Evolutionary conservation across 1,140 invertebrate genomes (phyloP).

Genomic region (Drosophila serrata): DNA sequence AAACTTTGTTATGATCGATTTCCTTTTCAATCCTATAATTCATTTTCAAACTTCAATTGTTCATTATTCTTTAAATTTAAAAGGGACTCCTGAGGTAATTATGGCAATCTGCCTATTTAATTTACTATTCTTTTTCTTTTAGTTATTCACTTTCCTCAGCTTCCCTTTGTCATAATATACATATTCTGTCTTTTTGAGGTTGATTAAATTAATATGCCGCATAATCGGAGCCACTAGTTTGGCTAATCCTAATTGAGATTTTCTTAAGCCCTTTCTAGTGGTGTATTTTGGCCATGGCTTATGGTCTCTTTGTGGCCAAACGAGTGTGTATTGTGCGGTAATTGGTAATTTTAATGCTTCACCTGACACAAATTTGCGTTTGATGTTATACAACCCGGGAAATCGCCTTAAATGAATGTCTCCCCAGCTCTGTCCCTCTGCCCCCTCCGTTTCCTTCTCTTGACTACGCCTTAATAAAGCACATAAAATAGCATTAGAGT

Average conservation of each 20-base stretch:
- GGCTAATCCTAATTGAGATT: conserved; percentile 48
- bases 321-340: conserved; percentile 59
- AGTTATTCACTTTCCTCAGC: too few relatives aligned
- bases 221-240: conserved; percentile 44
- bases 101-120: neutral
- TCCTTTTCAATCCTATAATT: too few relatives aligned
- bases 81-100: neutral
- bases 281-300: conserved; percentile 2
- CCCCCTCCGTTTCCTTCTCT: neutral
- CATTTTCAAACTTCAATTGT: too few relatives aligned
- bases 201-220: conserved; percentile 18
- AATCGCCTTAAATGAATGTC: conserved; percentile 45
- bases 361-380: conserved; percentile 70
- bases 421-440: neutral
- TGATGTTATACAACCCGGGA: conserved; percentile 53
- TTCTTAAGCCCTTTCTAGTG: conserved; percentile 15
- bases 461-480: conserved; percentile 69
- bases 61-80: too few relatives aligned
- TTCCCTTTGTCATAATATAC: neutral
- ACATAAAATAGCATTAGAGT: conserved; percentile 78
- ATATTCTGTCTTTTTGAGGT: conserved; percentile 2
- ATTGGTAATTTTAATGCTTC: conserved; percentile 79
- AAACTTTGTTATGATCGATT: too few relatives aligned
- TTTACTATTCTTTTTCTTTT: neutral
- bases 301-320: conserved; percentile 34